Evolutionary conservation across 2,888 invertebrate genomes (phyloP).

Genomic region (Lottia gigantea): DNA sequence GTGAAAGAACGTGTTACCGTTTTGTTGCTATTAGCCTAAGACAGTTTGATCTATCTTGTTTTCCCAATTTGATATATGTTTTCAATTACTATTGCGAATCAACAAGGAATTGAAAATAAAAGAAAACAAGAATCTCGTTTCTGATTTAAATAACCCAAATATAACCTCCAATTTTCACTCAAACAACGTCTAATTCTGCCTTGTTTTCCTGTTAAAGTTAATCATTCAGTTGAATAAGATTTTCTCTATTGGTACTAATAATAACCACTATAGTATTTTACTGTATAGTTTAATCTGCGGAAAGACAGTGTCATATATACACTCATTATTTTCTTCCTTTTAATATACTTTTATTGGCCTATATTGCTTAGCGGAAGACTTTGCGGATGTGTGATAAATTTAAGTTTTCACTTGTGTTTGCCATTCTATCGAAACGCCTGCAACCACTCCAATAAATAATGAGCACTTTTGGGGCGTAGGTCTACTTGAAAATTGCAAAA

Average conservation of each 20-base stretch:
- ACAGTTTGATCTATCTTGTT: too few relatives aligned
- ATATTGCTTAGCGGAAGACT: constrained; percentile 16
- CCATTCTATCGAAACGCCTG: background rate
- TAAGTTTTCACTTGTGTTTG: background rate
- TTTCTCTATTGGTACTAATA: background rate
- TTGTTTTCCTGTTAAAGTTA: background rate
- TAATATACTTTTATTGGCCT: constrained; percentile 9
- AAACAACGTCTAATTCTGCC: background rate
- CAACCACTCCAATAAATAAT: background rate
- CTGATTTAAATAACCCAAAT: too few relatives aligned
- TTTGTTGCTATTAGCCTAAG: too few relatives aligned
- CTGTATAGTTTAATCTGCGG: background rate
- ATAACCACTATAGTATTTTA: background rate
- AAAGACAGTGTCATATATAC: constrained; percentile 13
- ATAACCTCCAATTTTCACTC: background rate
- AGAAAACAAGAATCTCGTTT: too few relatives aligned
- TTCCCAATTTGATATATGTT: too few relatives aligned
- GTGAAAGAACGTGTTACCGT: background rate
- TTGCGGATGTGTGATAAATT: constrained; percentile 5
- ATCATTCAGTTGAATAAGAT: background rate
- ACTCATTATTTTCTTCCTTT: constrained; percentile 14
- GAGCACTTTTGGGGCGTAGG: background rate
- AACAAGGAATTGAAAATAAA: too few relatives aligned
- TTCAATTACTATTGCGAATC: too few relatives aligned
- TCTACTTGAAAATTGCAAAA: background rate